These are phyloP conservation scores for Patella ulyssiponensis DNA, from an alignment of 2,888 invertebrate species.

Conservation along the genomic window DNA sequence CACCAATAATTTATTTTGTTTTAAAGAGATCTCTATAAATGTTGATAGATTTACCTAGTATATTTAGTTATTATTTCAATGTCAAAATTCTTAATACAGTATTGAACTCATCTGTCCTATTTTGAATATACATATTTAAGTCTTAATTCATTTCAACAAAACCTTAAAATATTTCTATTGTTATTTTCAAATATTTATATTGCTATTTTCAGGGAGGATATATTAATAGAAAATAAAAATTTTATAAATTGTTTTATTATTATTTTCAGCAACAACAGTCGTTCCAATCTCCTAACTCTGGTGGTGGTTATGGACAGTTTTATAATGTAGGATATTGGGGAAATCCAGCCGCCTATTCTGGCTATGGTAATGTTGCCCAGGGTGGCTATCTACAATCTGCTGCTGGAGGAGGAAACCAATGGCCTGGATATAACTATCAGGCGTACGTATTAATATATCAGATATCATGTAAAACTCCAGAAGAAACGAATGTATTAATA, in stretches of 20 bases:
- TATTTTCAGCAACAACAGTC: constrained; percentile 40
- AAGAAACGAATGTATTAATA: too few relatives aligned
- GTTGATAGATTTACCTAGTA: too few relatives aligned
- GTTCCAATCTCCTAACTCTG: constrained; percentile 38
- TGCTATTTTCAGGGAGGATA: too few relatives aligned
- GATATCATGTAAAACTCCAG: too few relatives aligned
- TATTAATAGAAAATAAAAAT: too few relatives aligned
- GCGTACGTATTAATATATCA: constrained; percentile 37
- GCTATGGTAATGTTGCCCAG: constrained; percentile 42
- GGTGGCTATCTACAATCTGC: constrained; percentile 53
- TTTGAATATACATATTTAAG: too few relatives aligned
- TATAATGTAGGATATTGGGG: constrained; percentile 62
- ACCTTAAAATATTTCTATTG: not conserved
- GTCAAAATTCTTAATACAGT: too few relatives aligned
- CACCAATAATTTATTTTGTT: too few relatives aligned
- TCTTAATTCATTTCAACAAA: not conserved
- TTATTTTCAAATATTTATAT: not conserved
- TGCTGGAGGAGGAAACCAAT: constrained; percentile 42
- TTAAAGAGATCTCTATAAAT: too few relatives aligned
- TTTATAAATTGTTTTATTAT: not conserved
- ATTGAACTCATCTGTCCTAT: too few relatives aligned
- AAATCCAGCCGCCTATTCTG: constrained; percentile 31
- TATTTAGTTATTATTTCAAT: too few relatives aligned
- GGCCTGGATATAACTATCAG: constrained; percentile 51
- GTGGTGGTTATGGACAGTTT: constrained; percentile 44